Evolutionary conservation across 2,797 vertebrate genomes (phyloP).

Genomic region (Tenualosa ilisha): DNA sequence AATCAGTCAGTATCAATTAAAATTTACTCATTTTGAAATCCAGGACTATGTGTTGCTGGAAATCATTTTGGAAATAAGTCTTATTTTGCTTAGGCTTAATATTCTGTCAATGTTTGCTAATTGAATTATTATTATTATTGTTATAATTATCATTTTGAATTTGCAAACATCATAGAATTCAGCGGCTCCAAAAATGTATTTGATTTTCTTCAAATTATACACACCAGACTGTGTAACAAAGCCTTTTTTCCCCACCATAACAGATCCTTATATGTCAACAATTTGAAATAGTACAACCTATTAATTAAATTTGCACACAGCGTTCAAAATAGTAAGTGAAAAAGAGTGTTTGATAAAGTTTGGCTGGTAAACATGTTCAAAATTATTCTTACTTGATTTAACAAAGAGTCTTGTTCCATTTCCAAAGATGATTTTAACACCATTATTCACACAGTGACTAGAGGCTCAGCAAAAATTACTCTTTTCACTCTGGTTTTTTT

Average conservation of each 20-base stretch:
- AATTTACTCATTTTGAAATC: too few species aligned
- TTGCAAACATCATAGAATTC: too few species aligned
- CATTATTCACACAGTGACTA: constrained; percentile 41
- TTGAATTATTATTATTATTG: too few species aligned
- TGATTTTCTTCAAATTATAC: background rate
- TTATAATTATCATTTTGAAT: too few species aligned
- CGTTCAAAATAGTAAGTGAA: background rate
- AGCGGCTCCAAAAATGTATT: too few species aligned
- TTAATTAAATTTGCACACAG: background rate
- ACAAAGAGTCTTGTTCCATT: constrained; percentile 41
- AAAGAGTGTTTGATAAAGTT: background rate
- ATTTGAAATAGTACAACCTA: background rate
- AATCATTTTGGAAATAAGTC: too few species aligned
- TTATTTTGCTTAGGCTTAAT: too few species aligned
- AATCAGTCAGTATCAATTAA: too few species aligned
- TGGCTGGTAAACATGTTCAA: background rate
- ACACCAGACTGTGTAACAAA: background rate
- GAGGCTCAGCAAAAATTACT: constrained; percentile 34
- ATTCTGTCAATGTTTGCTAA: too few species aligned
- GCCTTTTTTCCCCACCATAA: background rate
- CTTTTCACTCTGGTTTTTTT: too few species aligned
- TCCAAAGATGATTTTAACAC: constrained; percentile 44
- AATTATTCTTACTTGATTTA: constrained; percentile 42
- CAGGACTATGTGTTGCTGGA: too few species aligned
- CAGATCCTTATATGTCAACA: background rate